Evolutionary conservation across 1,140 invertebrate genomes (phyloP).

Genomic region (Archegozetes longisetosus): DNA sequence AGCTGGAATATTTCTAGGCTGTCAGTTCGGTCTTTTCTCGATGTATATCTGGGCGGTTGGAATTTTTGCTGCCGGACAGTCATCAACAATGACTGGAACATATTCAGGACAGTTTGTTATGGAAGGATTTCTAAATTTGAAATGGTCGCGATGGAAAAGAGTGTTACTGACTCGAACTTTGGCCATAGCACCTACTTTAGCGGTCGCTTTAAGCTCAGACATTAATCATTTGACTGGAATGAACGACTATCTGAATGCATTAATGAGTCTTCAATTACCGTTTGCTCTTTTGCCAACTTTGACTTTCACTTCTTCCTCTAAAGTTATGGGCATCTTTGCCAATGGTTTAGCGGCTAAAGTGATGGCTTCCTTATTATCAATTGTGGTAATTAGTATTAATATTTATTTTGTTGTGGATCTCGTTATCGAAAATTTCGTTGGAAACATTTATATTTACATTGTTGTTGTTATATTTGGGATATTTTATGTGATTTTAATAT

Average conservation of each 20-base stretch:
- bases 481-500: conserved; percentile 15
- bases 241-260: conserved; percentile 17
- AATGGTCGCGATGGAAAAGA: conserved; percentile 32
- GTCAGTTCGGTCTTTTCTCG: conserved; percentile 20
- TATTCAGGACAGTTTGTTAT: conserved; percentile 30
- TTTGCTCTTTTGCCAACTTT: conserved; percentile 15
- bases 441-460: background rate
- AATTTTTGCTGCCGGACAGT: conserved; percentile 39
- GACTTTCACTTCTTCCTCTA: conserved; percentile 13
- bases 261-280: conserved; percentile 15
- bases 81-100: conserved; percentile 39
- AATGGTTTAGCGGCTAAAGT: conserved; percentile 5
- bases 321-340: conserved; percentile 14
- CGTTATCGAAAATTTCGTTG: conserved; percentile 6
- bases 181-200: conserved; percentile 30
- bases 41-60: conserved; percentile 42
- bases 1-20: conserved; percentile 32
- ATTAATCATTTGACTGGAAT: conserved; percentile 10
- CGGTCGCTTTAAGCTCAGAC: conserved; percentile 23
- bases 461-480: conserved; percentile 8
- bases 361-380: conserved; percentile 11
- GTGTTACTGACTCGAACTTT: conserved; percentile 28
- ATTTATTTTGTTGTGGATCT: conserved; percentile 16
- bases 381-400: conserved; percentile 17
- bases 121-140: conserved; percentile 30